These are phyloP conservation scores for Ophion obscuratus DNA, from an alignment of 2,888 invertebrate genomes.

Conservation along the genomic window DNA sequence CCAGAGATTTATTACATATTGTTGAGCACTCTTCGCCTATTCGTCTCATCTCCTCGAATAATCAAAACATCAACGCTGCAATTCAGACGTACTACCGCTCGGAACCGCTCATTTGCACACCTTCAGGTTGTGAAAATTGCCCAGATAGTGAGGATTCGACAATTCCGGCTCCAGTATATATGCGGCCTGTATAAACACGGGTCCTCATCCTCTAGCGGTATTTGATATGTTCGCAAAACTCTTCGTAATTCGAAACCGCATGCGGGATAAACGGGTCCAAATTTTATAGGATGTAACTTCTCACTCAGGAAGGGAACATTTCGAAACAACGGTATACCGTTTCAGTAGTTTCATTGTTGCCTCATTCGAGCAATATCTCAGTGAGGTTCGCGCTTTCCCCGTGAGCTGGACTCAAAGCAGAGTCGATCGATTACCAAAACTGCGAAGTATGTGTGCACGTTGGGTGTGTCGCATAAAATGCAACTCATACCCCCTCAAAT, in stretches of 20 bases:
- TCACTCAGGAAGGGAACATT: not conserved
- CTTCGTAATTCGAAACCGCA: not conserved
- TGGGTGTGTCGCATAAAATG: too few relatives aligned
- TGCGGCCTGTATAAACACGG: not conserved
- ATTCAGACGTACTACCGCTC: not conserved
- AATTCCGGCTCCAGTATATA: not conserved
- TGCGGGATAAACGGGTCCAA: not conserved
- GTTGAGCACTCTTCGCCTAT: not conserved
- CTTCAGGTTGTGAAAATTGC: not conserved
- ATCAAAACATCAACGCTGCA: not conserved
- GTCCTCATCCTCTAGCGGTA: not conserved
- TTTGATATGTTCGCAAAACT: not conserved
- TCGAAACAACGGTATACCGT: not conserved
- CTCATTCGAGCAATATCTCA: not conserved
- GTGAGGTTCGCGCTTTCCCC: not conserved
- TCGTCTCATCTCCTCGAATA: not conserved
- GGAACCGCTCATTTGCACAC: not conserved
- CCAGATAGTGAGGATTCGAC: not conserved
- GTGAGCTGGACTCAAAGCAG: not conserved
- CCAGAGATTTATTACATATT: not conserved
- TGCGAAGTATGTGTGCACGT: not conserved
- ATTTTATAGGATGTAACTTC: not conserved
- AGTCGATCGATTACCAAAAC: not conserved
- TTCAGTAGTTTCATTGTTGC: not conserved
- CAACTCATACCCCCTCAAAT: too few relatives aligned